Evolutionary conservation across 2,888 invertebrate species (phyloP).

Genomic region (Morpho achilles): DNA sequence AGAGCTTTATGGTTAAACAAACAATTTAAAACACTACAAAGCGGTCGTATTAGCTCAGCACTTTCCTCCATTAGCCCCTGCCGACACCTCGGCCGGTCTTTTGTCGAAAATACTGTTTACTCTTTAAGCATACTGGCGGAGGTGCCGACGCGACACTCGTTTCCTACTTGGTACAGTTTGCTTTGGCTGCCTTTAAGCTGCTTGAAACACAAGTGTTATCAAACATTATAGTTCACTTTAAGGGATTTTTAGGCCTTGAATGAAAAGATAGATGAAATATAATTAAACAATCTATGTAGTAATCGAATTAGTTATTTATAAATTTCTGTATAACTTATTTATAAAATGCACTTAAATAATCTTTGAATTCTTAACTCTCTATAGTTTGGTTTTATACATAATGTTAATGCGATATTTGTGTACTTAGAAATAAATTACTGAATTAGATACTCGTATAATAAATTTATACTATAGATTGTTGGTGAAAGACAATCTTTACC

Average conservation of each 20-base stretch:
- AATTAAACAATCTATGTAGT: too few relatives aligned
- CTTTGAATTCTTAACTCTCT: too few relatives aligned
- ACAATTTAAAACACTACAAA: conserved; percentile 79
- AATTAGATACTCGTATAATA: too few relatives aligned
- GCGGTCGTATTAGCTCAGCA: conserved; percentile 71
- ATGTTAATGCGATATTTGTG: too few relatives aligned
- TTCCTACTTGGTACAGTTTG: conserved; percentile 56
- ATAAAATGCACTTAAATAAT: too few relatives aligned
- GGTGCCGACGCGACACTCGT: conserved; percentile 63
- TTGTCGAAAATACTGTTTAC: conserved; percentile 71
- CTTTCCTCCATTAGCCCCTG: conserved; percentile 72
- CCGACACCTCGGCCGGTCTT: conserved; percentile 69
- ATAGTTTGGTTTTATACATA: too few relatives aligned
- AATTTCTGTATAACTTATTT: too few relatives aligned
- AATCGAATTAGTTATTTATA: too few relatives aligned
- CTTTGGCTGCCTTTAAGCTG: conserved; percentile 46
- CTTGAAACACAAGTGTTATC: conserved; percentile 34
- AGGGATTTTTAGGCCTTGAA: neutral
- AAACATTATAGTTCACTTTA: conserved; percentile 28
- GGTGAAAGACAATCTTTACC: too few relatives aligned
- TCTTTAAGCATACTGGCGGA: conserved; percentile 43
- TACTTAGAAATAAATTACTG: too few relatives aligned
- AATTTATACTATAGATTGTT: too few relatives aligned
- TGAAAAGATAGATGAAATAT: too few relatives aligned
- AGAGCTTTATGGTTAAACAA: conserved; percentile 77